Evolutionary conservation across 2,888 invertebrate genomes (phyloP), one percentile per base, ranked within the genome.

Genomic region (Hirtodrosophila cameraria): DNA sequence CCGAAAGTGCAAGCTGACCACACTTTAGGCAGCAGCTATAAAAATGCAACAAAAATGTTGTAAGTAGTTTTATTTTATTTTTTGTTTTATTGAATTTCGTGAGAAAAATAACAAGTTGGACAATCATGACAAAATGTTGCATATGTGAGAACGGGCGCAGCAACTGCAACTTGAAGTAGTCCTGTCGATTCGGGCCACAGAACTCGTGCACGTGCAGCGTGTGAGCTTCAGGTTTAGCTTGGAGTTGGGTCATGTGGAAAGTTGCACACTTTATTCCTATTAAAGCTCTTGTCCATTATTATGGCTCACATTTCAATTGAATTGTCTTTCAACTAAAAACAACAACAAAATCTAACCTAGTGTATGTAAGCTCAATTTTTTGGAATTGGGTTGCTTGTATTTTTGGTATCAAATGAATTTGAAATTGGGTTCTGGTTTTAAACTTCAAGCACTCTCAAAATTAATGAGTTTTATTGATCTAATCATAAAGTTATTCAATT

Each of bases 61-160:
- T 3, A 30, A 18, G 15, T 62, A 23, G 9, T 16, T 9, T 42
- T n/a, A 3, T 58, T 52, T 16, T 11, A 25, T 9, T 5, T 23
- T 33, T 30, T 25, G 11, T 58, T 68, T 69, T 64, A 69, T 69
- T 69, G 68, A 69, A 69, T 54, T 69, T 50, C 70, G 70, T 69
- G 69, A 42, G 50, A 9, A 33, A 50, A 63, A 68, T 68, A 64
- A 63, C 69, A 69, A 68, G 58, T 58, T 68, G 27, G 30, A 39
- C 69, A 68, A 69, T 64, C 68, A 58, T 50, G 69, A 64, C 68
- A 68, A 64, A 64, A 50, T 54, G 53, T 50, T 25, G 45, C 59
- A 64, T 49, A 64, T 59, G 49, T 58, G 33, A 27, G 9, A 8
- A 42, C 6, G 11, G 7, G 16, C 18, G 35, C 11, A 28, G 59